phyloP scores from a whole-genome alignment of 2,888 invertebrate genomes.

The Drosophila meridiana region DNA sequence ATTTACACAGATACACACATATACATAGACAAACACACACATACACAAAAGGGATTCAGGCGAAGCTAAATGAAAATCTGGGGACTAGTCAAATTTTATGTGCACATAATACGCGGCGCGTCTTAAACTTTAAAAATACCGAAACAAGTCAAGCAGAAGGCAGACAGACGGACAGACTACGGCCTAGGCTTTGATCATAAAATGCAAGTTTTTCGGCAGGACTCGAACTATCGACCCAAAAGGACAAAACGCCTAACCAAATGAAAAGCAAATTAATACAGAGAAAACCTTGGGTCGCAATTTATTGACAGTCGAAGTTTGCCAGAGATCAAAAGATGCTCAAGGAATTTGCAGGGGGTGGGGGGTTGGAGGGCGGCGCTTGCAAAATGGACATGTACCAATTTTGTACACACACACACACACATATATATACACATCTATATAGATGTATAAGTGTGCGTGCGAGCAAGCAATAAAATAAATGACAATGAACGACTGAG shows the following conservation, averaged over 20 bases:
- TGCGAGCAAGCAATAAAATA: conserved; percentile 75
- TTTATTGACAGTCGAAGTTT: conserved; percentile 68
- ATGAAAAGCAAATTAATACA: conserved; percentile 79
- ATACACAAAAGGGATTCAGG: conserved; percentile 20
- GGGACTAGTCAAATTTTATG: conserved; percentile 58
- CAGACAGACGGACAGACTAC: conserved; percentile 3
- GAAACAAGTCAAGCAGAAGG: conserved; percentile 16
- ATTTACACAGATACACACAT: conserved; percentile 35
- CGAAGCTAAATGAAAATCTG: conserved; percentile 38
- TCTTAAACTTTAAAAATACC: conserved; percentile 51
- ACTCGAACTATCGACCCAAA: conserved; percentile 59
- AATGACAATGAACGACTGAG: conserved; percentile 81
- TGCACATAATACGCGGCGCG: conserved; percentile 56
- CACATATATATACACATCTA: neutral
- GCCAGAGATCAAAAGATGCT: conserved; percentile 71
- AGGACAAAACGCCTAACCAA: conserved; percentile 52
- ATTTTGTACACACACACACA: conserved; percentile 31
- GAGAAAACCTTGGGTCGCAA: conserved; percentile 63
- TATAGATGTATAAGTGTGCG: conserved; percentile 18
- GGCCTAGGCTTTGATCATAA: conserved; percentile 64
- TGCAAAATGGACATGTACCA: conserved; percentile 64
- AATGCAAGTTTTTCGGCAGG: conserved; percentile 27
- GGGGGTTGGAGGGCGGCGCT: neutral
- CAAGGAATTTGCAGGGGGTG: conserved; percentile 54
- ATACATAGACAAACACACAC: neutral